Conservation (phyloP, 2,797 vertebrate species). For the Coregonus sp. region DNA sequence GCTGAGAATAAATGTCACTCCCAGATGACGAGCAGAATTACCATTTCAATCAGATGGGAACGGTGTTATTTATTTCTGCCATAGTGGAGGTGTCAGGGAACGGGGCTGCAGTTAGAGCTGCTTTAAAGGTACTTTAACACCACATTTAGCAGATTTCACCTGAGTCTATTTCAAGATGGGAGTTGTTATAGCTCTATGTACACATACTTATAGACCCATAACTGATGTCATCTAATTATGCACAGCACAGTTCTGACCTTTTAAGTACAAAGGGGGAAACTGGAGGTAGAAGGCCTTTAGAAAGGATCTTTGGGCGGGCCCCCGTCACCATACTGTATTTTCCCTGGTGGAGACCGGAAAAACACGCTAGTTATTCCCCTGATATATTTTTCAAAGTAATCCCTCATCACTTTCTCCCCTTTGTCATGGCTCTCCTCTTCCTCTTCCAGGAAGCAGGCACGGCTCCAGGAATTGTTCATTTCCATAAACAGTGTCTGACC, state of each 20-base stretch:
- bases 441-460: slow-evolving; percentile 68
- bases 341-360: neutral
- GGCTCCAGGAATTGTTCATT: slow-evolving; percentile 66
- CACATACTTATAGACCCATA: neutral
- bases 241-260: neutral
- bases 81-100: neutral
- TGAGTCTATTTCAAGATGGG: slow-evolving; percentile 12
- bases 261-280: neutral
- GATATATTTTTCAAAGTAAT: neutral
- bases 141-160: slow-evolving; percentile 24
- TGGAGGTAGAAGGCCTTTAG: slow-evolving; percentile 1
- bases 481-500: slow-evolving; percentile 75
- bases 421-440: slow-evolving; percentile 44
- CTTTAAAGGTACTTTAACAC: slow-evolving; percentile 30
- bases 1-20: slow-evolving; percentile 17
- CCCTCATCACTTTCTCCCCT: slow-evolving; percentile 26
- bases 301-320: slow-evolving; percentile 12
- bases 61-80: slow-evolving; percentile 19
- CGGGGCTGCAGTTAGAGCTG: slow-evolving; percentile 24
- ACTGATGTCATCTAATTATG: neutral
- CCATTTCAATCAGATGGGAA: slow-evolving; percentile 45
- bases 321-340: neutral
- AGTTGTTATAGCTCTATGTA: slow-evolving; percentile 4
- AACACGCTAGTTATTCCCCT: slow-evolving; percentile 19
- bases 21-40: slow-evolving; percentile 16